Percentiles rank a stretch among this genome's conserved stretches.
phyloP scores from a whole-genome alignment of 2,797 vertebrate species.

The Catostomus latipinnis region DNA sequence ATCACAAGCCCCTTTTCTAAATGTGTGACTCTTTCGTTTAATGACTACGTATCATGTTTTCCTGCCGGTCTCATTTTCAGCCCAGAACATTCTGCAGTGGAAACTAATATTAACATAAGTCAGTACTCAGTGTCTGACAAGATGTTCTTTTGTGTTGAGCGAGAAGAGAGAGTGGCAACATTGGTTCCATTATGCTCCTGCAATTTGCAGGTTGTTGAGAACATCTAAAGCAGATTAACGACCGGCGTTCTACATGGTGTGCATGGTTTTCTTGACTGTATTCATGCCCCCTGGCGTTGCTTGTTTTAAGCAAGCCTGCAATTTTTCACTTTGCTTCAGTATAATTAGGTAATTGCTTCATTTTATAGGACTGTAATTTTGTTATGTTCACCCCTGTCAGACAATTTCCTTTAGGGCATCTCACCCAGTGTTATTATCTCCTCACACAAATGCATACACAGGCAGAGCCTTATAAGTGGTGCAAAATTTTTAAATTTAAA shows the following conservation, averaged over 20 bases:
- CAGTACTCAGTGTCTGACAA: not conserved
- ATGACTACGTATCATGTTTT: not conserved
- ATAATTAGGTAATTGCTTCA: slow-evolving; percentile 76
- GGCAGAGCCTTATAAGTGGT: slow-evolving; percentile 22
- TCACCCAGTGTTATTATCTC: slow-evolving; percentile 74
- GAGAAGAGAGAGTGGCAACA: not conserved
- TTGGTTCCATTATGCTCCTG: no score
- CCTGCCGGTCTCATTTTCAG: not conserved
- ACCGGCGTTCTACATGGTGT: not conserved
- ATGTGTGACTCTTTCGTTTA: not conserved
- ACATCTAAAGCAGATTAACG: slow-evolving; percentile 26
- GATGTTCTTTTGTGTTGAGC: not conserved
- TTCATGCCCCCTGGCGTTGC: slow-evolving; percentile 60
- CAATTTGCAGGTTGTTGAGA: slow-evolving; percentile 10
- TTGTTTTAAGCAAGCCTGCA: slow-evolving; percentile 60
- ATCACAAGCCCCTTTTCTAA: no score
- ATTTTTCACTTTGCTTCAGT: slow-evolving; percentile 73
- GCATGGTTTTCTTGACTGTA: slow-evolving; percentile 19
- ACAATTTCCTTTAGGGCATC: slow-evolving; percentile 69
- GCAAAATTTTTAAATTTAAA: no score
- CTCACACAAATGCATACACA: slow-evolving; percentile 47
- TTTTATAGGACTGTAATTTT: slow-evolving; percentile 71
- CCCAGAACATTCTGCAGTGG: slow-evolving; percentile 13
- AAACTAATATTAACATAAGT: slow-evolving; percentile 12
- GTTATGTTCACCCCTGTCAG: slow-evolving; percentile 65